A percentile compares a stretch with the other conserved stretches of the same genome.
phyloP scores from a whole-genome alignment of 2,797 vertebrate genomes.

The Eulemur coronatus region DNA sequence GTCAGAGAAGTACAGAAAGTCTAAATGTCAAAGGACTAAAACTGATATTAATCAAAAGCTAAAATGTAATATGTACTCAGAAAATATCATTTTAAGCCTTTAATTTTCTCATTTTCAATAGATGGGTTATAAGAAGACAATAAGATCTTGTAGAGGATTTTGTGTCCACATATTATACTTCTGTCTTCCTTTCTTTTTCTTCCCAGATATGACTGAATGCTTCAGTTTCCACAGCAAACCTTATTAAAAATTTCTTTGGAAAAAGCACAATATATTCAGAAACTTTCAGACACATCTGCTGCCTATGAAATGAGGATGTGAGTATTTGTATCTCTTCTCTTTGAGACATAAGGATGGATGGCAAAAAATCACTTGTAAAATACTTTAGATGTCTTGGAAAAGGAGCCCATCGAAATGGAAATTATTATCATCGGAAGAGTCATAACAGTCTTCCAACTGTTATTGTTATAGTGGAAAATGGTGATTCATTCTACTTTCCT shows the following conservation, averaged over 20 bases:
- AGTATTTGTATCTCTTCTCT: conserved; percentile 60
- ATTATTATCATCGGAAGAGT: conserved; percentile 71
- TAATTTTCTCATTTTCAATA: conserved; percentile 27
- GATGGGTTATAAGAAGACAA: not conserved
- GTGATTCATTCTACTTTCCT: conserved; percentile 63
- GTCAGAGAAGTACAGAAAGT: not conserved
- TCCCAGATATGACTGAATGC: not conserved
- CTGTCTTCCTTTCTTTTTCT: not conserved
- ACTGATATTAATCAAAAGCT: not conserved
- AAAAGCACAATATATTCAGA: conserved; percentile 34
- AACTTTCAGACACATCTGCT: conserved; percentile 39
- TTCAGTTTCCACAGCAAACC: conserved; percentile 38
- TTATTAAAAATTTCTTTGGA: conserved; percentile 64
- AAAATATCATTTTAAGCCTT: not conserved
- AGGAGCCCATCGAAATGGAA: conserved; percentile 68
- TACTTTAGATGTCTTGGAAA: conserved; percentile 66
- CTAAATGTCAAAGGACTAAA: not conserved
- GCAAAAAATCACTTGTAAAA: conserved; percentile 69
- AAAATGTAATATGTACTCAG: not conserved
- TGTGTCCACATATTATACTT: not conserved
- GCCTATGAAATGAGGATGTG: conserved; percentile 55
- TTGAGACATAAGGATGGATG: conserved; percentile 57
- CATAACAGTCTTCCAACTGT: conserved; percentile 68
- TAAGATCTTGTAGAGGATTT: not conserved
- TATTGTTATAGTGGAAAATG: conserved; percentile 67